phyloP scores from a whole-genome alignment of 2,888 invertebrate species.

The Scaptomyza tumidula region DNA sequence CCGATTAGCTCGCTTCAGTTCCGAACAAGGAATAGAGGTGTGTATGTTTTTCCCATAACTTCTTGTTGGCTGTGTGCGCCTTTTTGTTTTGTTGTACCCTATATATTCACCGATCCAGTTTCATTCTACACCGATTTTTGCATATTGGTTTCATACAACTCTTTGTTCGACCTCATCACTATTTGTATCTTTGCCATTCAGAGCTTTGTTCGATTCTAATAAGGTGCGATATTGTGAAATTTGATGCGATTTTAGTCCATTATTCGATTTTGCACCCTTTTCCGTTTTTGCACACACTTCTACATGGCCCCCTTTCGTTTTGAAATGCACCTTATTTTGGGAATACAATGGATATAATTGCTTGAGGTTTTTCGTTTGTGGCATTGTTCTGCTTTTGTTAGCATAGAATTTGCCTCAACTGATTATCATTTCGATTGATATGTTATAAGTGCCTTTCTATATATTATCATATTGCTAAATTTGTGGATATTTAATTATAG shows the following conservation, averaged over 20 bases:
- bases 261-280: slow-evolving; percentile 64
- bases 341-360: slow-evolving; percentile 54
- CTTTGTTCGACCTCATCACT: slow-evolving; percentile 38
- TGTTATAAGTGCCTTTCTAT: slow-evolving; percentile 66
- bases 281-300: slow-evolving; percentile 37
- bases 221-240: slow-evolving; percentile 80
- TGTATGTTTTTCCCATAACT: slow-evolving; percentile 82
- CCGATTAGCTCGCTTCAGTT: slow-evolving; percentile 63
- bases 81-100: slow-evolving; percentile 44
- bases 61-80: slow-evolving; percentile 68
- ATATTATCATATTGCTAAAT: slow-evolving; percentile 56
- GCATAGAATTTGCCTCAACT: slow-evolving; percentile 36
- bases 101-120: not conserved
- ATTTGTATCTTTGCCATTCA: slow-evolving; percentile 43
- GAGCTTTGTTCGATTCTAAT: slow-evolving; percentile 72
- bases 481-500: slow-evolving; percentile 46
- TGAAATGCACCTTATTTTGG: slow-evolving; percentile 27
- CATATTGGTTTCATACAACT: slow-evolving; percentile 49
- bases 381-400: slow-evolving; percentile 47
- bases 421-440: slow-evolving; percentile 69
- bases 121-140: slow-evolving; percentile 46
- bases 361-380: slow-evolving; percentile 52
- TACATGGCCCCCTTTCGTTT: slow-evolving; percentile 11
- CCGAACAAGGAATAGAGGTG: slow-evolving; percentile 55
- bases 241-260: slow-evolving; percentile 75